These are phyloP conservation scores for Rhynchophorus ferrugineus DNA, from an alignment of 1,140 invertebrate genomes.

Conservation along the genomic window DNA sequence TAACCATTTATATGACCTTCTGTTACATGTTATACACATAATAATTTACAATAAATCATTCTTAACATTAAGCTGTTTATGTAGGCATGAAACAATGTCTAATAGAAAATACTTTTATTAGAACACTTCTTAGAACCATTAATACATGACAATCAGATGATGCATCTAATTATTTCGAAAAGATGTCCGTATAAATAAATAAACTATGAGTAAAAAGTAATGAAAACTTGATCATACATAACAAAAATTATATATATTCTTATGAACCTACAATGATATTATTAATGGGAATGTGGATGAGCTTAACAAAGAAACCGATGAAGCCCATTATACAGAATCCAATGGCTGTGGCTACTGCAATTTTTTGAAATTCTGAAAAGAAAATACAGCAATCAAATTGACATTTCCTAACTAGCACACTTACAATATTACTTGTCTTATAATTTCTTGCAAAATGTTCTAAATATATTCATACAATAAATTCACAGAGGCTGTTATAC, in stretches of 20 bases:
- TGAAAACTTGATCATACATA: neutral
- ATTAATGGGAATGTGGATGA: constrained; percentile 99
- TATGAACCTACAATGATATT: constrained; percentile 93
- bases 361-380: constrained; percentile 96
- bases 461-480: no score
- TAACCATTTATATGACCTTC: no score
- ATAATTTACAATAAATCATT: neutral
- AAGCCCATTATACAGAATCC: constrained; percentile 99
- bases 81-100: no score
- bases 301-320: constrained; percentile 99
- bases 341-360: constrained; percentile 98
- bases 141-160: constrained; percentile 14
- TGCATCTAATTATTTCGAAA: constrained; percentile 12
- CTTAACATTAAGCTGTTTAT: no score
- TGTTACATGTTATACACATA: neutral
- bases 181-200: constrained; percentile 21
- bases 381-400: constrained; percentile 25
- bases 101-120: constrained; percentile 8
- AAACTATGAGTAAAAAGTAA: constrained; percentile 17
- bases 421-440: no score
- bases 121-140: neutral
- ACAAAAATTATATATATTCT: constrained; percentile 8
- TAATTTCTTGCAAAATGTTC: no score
- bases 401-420: no score
- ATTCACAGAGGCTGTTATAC: no score